Evolutionary conservation across 2,888 invertebrate genomes (phyloP).

Genomic region (Hymenopus coronatus): DNA sequence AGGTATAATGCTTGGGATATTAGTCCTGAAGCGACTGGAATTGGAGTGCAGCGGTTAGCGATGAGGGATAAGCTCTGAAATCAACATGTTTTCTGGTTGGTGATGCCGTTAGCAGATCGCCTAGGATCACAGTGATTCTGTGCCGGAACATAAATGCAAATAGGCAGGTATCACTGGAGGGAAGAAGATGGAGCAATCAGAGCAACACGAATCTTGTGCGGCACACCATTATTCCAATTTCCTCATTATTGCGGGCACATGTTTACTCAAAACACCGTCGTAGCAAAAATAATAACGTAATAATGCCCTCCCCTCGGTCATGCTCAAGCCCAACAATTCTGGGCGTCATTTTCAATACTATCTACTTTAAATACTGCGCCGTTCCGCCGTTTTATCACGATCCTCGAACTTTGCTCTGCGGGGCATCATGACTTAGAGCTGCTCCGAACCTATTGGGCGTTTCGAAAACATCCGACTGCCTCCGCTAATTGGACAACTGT

Average conservation of each 20-base stretch:
- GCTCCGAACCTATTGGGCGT: not conserved
- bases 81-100: not conserved
- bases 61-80: not conserved
- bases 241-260: not conserved
- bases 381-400: constrained; percentile 12
- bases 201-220: not conserved
- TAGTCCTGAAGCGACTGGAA: not conserved
- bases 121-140: not conserved
- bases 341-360: constrained; percentile 20
- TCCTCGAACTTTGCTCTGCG: not conserved
- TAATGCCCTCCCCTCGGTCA: not conserved
- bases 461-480: not conserved
- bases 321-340: constrained; percentile 11
- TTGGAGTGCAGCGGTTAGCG: not conserved
- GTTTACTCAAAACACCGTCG: not conserved
- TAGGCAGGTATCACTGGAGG: not conserved
- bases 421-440: constrained; percentile 4
- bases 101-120: not conserved
- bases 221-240: not conserved
- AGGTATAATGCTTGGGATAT: not conserved
- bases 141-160: not conserved
- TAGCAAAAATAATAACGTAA: constrained; percentile 9
- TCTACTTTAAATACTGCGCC: constrained; percentile 6
- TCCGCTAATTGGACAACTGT: not conserved
- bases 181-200: not conserved